A percentile compares a stretch with the other conserved stretches of the same genome.
Conservation (phyloP, 2,888 invertebrate genomes). For the Caenorhabditis japonica region DNA sequence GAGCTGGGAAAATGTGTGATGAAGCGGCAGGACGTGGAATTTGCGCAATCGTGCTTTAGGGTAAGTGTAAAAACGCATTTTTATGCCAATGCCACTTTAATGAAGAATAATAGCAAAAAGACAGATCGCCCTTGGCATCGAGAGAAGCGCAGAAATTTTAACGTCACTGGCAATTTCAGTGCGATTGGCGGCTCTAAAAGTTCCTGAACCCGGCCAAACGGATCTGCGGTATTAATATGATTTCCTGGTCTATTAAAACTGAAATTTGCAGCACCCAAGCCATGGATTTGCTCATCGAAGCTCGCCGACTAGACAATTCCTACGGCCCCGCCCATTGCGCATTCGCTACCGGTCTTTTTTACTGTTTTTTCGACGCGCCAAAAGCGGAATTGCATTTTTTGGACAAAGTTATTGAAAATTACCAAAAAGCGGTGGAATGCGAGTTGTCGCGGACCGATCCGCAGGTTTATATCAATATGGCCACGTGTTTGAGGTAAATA, state of each 20-base stretch:
- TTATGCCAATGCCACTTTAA: not conserved
- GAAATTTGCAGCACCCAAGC: conserved; percentile 35
- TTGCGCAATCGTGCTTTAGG: conserved; percentile 19
- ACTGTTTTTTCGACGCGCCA: conserved; percentile 24
- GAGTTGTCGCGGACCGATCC: conserved; percentile 31
- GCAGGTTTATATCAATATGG: conserved; percentile 41
- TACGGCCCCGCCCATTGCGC: conserved; percentile 33
- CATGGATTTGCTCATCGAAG: conserved; percentile 36
- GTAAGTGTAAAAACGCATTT: conserved; percentile 11
- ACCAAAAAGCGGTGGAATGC: conserved; percentile 28
- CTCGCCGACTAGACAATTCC: conserved; percentile 12
- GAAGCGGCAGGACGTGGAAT: conserved; percentile 27
- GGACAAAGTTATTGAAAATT: conserved; percentile 37
- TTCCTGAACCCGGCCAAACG: conserved; percentile 13
- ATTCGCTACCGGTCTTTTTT: conserved; percentile 40
- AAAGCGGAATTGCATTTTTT: conserved; percentile 25
- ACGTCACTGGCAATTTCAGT: conserved; percentile 22
- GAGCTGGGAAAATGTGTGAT: conserved; percentile 37
- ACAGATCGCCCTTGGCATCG: conserved; percentile 28
- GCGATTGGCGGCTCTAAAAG: conserved; percentile 21
- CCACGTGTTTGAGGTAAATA: conserved; percentile 29
- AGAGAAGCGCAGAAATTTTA: conserved; percentile 13
- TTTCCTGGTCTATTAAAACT: not conserved
- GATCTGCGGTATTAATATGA: conserved; percentile 20
- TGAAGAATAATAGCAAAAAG: not conserved